phyloP scores from a whole-genome alignment of 1,140 invertebrate species.

The Drosophila arawakana region DNA sequence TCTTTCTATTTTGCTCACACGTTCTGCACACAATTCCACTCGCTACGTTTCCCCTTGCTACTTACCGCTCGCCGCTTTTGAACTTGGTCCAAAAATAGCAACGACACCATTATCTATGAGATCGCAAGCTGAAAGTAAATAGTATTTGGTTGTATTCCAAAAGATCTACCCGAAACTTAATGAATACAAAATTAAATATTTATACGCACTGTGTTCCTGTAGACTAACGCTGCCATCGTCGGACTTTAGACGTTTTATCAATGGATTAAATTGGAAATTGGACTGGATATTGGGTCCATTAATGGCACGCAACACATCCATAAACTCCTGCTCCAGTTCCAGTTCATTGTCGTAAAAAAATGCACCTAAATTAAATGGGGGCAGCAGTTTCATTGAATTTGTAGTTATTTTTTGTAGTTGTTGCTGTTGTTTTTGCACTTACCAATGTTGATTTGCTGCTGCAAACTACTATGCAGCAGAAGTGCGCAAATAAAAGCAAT shows the following conservation, averaged over 20 bases:
- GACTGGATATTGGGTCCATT: constrained; percentile 62
- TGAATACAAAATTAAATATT: not conserved
- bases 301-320: constrained; percentile 82
- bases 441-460: constrained; percentile 78
- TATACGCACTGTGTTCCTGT: constrained; percentile 65
- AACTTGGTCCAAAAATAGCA: constrained; percentile 91
- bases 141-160: constrained; percentile 11
- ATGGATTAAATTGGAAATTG: constrained; percentile 41
- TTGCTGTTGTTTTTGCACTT: constrained; percentile 6
- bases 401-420: constrained; percentile 9
- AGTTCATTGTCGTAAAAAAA: constrained; percentile 84
- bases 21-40: constrained; percentile 58
- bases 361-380: constrained; percentile 70
- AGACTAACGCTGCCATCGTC: constrained; percentile 63
- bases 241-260: constrained; percentile 59
- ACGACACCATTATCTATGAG: constrained; percentile 88
- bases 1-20: constrained; percentile 59
- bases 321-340: constrained; percentile 84
- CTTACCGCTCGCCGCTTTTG: constrained; percentile 85
- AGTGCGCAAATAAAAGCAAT: constrained; percentile 57
- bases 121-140: constrained; percentile 85
- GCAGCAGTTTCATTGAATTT: not conserved
- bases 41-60: not conserved
- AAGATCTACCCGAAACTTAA: constrained; percentile 1
- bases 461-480: constrained; percentile 48